phyloP scores from a whole-genome alignment of 1,140 invertebrate species.

The Cotesia typhae region DNA sequence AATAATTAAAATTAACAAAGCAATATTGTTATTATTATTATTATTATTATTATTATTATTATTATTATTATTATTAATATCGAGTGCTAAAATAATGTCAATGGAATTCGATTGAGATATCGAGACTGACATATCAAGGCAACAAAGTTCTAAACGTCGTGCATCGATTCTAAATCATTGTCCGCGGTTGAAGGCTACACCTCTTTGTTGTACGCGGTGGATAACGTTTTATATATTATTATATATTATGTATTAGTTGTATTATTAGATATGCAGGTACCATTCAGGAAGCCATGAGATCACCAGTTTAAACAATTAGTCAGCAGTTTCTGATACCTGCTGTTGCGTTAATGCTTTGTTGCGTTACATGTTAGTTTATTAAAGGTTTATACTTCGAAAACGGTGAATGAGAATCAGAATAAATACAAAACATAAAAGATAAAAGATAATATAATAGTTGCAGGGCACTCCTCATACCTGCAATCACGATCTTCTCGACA shows the following conservation, averaged over 20 bases:
- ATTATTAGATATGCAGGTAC: neutral
- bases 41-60: too few relatives aligned
- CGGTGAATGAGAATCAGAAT: conserved; percentile 11
- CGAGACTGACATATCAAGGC: conserved; percentile 2
- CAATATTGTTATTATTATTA: too few relatives aligned
- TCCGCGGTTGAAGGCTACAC: conserved; percentile 12
- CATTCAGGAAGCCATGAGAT: conserved; percentile 20
- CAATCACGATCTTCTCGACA: conserved; percentile 16
- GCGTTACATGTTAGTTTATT: too few relatives aligned
- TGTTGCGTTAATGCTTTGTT: too few relatives aligned
- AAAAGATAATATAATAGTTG: neutral
- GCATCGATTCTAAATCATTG: conserved; percentile 21
- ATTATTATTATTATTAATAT: too few relatives aligned
- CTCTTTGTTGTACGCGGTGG: neutral
- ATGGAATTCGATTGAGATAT: too few relatives aligned
- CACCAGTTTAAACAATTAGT: conserved; percentile 25
- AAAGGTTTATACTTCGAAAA: conserved; percentile 14
- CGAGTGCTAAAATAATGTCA: too few relatives aligned
- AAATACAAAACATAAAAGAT: neutral
- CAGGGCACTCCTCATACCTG: neutral
- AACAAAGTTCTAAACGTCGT: neutral
- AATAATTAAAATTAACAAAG: too few relatives aligned
- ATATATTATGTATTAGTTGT: conserved; percentile 3
- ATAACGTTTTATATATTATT: neutral
- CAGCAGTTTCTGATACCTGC: neutral